Base-by-base conservation (phyloP, 37 sponge, comb jelly and placozoan genomes). In the Hormiphora californensis region DNA sequence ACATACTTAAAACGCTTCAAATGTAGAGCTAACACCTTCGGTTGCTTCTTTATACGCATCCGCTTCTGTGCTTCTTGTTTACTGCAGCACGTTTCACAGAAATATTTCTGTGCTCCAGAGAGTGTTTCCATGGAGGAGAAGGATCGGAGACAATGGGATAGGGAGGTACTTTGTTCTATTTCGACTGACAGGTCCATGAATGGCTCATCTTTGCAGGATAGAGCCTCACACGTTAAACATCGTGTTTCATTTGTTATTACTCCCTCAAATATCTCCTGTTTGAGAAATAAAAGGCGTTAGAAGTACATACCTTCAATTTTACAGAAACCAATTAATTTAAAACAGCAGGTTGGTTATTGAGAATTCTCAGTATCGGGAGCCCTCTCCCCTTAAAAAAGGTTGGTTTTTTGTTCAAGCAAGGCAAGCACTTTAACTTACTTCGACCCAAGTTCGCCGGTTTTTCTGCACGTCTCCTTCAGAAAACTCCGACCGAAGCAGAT, bases 11-110 rank as follows among this genome's bases (percentile, higher is more conserved):
- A 97, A 39, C 98, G 90, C 88, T 97, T 97, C 41, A 97, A 90
- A 63, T 97, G 98, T 0, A 97, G 90, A 3, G 93, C 98, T 39
- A 97, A 87, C 33, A 93, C 93, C 78, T 87, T 89, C 0, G 98
- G 98, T 7, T 93, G 90, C 38, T 91, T 90, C 87, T 97, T 94
- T 2, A 97, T 89, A 37, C 94, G 44, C 41, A 95, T 91, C 15
- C 98, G 87, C 87, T 97, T 97, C 40, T 90, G 91, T 12, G 95
- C 98, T 63, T 97, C 98, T 59, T 94, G 95, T 73, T 97, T 97
- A 63, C 98, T 93, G 69, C 98, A 93, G 86, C 98, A 97, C 40
- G 90, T 61, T 85, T 97, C 98, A 87, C 98, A 97, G 87, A 91
- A 94, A 86, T 94, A 97, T 69, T 97, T 97, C 63, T 86, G 90